Conservation (phyloP, 1,140 invertebrate genomes). For the Papilio dardanus region DNA sequence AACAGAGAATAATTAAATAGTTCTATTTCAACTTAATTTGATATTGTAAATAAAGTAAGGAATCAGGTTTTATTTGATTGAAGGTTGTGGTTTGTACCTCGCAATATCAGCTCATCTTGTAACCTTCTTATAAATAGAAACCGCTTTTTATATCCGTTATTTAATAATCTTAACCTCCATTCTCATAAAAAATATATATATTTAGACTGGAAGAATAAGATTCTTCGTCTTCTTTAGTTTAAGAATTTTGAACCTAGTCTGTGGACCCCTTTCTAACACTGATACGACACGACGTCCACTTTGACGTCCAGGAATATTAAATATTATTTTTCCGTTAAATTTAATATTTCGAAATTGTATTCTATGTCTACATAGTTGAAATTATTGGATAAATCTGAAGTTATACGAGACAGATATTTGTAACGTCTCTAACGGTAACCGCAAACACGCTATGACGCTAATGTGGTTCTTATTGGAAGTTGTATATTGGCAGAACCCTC, state of each 20-base stretch:
- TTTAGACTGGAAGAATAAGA: no score
- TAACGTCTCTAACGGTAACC: neutral
- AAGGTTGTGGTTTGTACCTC: neutral
- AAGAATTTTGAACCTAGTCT: no score
- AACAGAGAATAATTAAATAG: no score
- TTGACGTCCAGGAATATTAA: neutral
- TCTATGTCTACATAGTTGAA: neutral
- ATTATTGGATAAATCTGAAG: neutral
- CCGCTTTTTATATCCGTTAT: no score
- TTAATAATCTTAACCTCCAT: no score
- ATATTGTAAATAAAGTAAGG: neutral
- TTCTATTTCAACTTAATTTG: no score
- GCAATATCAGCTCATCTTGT: no score
- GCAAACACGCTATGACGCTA: neutral
- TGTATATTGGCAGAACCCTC: conserved; percentile 3
- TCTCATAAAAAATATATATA: no score
- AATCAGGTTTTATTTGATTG: neutral
- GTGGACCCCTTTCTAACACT: no score
- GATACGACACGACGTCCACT: no score
- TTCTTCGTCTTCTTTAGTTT: no score
- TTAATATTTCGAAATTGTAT: neutral
- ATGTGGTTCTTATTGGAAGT: conserved; percentile 13
- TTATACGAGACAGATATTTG: neutral
- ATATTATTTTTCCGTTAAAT: neutral
- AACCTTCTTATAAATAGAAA: no score